phyloP scores from a whole-genome alignment of 2,797 vertebrate genomes.

The Tarsius wallacei region DNA sequence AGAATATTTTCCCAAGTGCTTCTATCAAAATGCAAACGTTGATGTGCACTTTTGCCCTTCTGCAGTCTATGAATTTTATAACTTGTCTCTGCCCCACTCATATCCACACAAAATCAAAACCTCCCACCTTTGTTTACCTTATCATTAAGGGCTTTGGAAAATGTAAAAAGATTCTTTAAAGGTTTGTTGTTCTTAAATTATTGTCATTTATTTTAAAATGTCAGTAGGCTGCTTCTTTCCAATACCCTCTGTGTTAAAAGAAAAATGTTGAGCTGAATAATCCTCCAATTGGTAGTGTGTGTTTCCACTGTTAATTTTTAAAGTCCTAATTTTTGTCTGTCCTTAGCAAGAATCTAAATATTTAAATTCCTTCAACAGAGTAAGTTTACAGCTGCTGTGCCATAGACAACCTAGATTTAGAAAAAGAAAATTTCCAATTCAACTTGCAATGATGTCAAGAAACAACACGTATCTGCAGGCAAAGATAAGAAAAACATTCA shows the following conservation, averaged over 20 bases:
- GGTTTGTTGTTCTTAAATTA: constrained; percentile 31
- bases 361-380: constrained; percentile 75
- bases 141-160: constrained; percentile 44
- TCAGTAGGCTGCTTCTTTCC: constrained; percentile 21
- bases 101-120: neutral
- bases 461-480: constrained; percentile 90
- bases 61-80: neutral
- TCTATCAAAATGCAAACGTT: constrained; percentile 38
- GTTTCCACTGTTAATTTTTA: constrained; percentile 57
- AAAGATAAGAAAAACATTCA: constrained; percentile 88
- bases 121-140: neutral
- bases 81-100: neutral
- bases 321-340: constrained; percentile 63
- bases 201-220: constrained; percentile 63
- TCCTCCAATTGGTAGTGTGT: constrained; percentile 29
- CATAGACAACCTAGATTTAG: constrained; percentile 88
- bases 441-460: constrained; percentile 91
- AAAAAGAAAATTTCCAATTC: constrained; percentile 90
- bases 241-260: neutral
- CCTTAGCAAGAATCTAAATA: constrained; percentile 65
- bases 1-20: constrained; percentile 11
- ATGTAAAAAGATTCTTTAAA: constrained; percentile 35
- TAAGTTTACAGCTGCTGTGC: constrained; percentile 77
- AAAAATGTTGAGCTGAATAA: constrained; percentile 13
- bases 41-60: constrained; percentile 23